These are phyloP conservation scores for Melanophora roralis DNA, from an alignment of 2,888 invertebrate genomes.

Conservation along the genomic window DNA sequence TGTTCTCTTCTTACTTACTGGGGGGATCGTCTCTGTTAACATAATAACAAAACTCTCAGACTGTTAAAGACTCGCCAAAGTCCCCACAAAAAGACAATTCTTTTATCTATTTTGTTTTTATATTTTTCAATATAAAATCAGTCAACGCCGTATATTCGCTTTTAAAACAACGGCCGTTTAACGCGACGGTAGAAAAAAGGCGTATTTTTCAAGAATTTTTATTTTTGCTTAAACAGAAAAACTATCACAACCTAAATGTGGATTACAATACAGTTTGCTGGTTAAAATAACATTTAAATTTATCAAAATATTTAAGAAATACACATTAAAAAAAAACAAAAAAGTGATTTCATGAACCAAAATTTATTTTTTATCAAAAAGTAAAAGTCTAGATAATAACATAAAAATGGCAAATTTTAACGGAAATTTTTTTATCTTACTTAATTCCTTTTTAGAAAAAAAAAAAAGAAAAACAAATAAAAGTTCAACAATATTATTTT, in stretches of 20 bases:
- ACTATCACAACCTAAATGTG: too few species aligned
- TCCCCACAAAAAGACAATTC: not conserved
- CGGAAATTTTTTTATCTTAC: constrained; percentile 40
- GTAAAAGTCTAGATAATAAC: not conserved
- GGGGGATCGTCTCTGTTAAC: constrained; percentile 57
- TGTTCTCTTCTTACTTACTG: not conserved
- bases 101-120: constrained; percentile 37
- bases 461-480: not conserved
- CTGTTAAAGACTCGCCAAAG: constrained; percentile 21
- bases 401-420: constrained; percentile 8
- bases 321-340: too few species aligned
- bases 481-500: constrained; percentile 56
- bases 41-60: constrained; percentile 6
- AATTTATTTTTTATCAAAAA: not conserved
- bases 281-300: too few species aligned
- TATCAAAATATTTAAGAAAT: too few species aligned
- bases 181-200: constrained; percentile 64
- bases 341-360: constrained; percentile 40
- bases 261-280: too few species aligned
- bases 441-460: constrained; percentile 14
- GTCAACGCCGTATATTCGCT: constrained; percentile 66
- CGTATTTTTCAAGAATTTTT: constrained; percentile 41
- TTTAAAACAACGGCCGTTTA: constrained; percentile 66
- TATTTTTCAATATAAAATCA: constrained; percentile 45
- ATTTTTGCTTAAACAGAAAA: not conserved